Conservation (phyloP, 1,140 invertebrate genomes). For the Diorhabda elongata region DNA sequence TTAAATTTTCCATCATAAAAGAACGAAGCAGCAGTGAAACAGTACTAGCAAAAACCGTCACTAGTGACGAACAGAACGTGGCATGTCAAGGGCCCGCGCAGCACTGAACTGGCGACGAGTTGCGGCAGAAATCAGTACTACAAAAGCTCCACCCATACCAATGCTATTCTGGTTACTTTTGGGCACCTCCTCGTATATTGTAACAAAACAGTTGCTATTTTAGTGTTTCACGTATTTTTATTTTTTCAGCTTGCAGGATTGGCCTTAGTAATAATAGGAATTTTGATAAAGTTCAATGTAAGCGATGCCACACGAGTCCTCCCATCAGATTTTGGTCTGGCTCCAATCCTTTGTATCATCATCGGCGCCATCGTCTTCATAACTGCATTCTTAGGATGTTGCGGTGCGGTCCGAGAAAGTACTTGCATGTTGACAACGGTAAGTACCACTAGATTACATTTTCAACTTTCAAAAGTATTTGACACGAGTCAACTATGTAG, state of each 20-base stretch:
- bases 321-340: slow-evolving; percentile 39
- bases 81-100: too few species aligned
- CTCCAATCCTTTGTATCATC: slow-evolving; percentile 73
- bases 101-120: too few species aligned
- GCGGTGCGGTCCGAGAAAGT: slow-evolving; percentile 77
- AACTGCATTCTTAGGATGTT: slow-evolving; percentile 83
- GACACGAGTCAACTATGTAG: too few species aligned
- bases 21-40: neutral
- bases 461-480: too few species aligned
- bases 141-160: too few species aligned
- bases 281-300: slow-evolving; percentile 40
- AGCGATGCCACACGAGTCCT: slow-evolving; percentile 33
- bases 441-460: slow-evolving; percentile 33
- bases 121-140: too few species aligned
- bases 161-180: too few species aligned
- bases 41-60: neutral
- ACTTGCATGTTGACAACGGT: slow-evolving; percentile 77
- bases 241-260: slow-evolving; percentile 43
- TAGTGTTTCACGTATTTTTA: slow-evolving; percentile 20
- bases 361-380: slow-evolving; percentile 76
- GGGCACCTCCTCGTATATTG: too few species aligned
- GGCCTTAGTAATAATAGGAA: slow-evolving; percentile 40
- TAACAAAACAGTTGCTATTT: too few species aligned
- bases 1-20: too few species aligned
- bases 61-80: too few species aligned